A percentile compares a stretch with the other conserved stretches of the same genome.
Evolutionary conservation across 2,888 invertebrate genomes (phyloP).

Genomic region (Andrena flavipes): DNA sequence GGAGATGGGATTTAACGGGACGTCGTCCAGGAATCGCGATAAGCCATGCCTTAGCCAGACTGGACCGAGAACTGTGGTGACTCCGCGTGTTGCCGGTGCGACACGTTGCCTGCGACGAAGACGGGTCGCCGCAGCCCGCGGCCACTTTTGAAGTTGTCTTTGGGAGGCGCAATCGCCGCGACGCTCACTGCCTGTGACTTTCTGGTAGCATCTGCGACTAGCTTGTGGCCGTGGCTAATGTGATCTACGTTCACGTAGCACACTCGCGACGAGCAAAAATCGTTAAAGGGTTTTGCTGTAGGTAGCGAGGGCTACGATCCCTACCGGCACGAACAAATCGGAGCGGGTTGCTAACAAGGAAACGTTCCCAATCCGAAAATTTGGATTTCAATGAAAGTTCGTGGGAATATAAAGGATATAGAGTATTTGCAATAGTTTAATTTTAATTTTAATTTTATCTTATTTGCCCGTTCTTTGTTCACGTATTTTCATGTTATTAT

Average conservation of each 20-base stretch:
- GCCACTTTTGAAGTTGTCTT: conserved; percentile 64
- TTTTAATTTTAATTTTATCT: too few species aligned
- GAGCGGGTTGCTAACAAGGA: too few species aligned
- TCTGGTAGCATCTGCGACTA: conserved; percentile 73
- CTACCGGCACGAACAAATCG: conserved; percentile 6
- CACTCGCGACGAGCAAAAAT: conserved; percentile 58
- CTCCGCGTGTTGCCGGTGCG: conserved; percentile 39
- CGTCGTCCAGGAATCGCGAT: conserved; percentile 32
- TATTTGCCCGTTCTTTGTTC: too few species aligned
- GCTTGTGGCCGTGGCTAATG: conserved; percentile 76
- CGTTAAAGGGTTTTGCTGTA: conserved; percentile 61
- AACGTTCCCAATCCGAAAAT: too few species aligned
- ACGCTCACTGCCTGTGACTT: conserved; percentile 57
- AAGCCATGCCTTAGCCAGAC: conserved; percentile 42
- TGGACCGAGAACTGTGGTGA: conserved; percentile 56
- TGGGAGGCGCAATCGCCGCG: conserved; percentile 58
- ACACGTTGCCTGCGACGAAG: conserved; percentile 48
- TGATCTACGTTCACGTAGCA: conserved; percentile 76
- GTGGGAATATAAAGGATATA: too few species aligned
- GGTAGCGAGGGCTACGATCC: conserved; percentile 56
- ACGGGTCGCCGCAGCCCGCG: conserved; percentile 39
- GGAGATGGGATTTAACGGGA: conserved; percentile 50
- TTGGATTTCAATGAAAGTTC: too few species aligned
- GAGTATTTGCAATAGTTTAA: too few species aligned
- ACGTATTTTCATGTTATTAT: too few species aligned